Evolutionary conservation across 2,797 vertebrate species (phyloP), one percentile per base, ranked within the genome.

Genomic region (Gymnoscopelus microlampas): DNA sequence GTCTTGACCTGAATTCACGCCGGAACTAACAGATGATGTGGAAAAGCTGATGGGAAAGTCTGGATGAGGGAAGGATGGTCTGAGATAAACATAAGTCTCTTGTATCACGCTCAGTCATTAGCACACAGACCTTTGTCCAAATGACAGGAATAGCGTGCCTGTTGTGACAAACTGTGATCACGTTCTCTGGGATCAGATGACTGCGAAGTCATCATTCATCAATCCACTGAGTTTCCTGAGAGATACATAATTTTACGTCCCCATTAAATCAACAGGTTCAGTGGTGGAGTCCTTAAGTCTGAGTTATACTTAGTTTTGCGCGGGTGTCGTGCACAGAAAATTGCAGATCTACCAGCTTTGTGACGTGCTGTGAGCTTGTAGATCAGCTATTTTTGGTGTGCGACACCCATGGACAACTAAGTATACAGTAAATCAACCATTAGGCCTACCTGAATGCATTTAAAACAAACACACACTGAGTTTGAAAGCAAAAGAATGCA

Each of bases 1-100:
- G 62, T 35, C 8, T 32, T 19, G 23, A 47, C 53, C 48, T 57
- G 14, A 65, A 63, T 14, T 55, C 57, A 71, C 44, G 48, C 51
- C 55, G 60, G 44, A 60, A 69, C 58, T 76, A 53, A 76, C 62
- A 53, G 53, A 59, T 63, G 57, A 60, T 62, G 35, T 76, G 77
- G 66, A 74, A 68, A 81, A 59, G 26, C 7, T 58, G 19, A 39
- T 50, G 51, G 10, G 58, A 9, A 53, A 23, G 50, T 63, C 29
- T 13, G 8, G 14, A 59, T 54, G 19, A 24, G 57, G 15, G n/a
- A 48, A 58, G 15, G 23, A 29, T 15, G 66, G 67, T 11, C 4
- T 50, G 24, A 4, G 58, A 79, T 51, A 62, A 50, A 26, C 14
- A 49, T 47, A 35, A 10, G 32, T 48, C 51, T 62, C 56, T 57